Percentiles rank a stretch among this genome's conserved stretches.
Evolutionary conservation across 2,888 invertebrate genomes (phyloP).

Genomic region (Odontothrips loti): DNA sequence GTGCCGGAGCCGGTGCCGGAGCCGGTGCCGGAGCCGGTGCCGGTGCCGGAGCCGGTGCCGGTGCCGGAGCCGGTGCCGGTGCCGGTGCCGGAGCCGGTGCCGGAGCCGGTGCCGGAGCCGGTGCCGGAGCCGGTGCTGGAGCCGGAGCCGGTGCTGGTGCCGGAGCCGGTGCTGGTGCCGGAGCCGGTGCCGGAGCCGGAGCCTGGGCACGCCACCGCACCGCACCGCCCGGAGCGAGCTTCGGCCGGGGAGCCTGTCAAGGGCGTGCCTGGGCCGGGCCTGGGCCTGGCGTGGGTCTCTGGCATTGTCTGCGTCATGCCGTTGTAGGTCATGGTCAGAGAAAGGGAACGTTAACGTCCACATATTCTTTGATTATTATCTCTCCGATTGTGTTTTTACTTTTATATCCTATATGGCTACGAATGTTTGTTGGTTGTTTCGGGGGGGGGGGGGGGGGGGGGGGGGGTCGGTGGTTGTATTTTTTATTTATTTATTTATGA

Average conservation of each 20-base stretch:
- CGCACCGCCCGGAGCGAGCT: not conserved
- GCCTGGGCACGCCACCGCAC: not conserved
- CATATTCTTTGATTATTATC: not conserved
- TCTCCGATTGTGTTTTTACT: not conserved
- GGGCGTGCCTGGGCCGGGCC: too few species aligned
- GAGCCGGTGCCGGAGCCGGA: not conserved
- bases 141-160: too few species aligned
- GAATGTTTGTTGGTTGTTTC: too few species aligned
- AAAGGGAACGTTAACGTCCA: not conserved
- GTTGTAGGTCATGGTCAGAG: constrained; percentile 22
- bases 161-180: not conserved
- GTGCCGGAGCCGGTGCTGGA: not conserved
- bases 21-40: too few species aligned
- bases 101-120: not conserved
- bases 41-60: too few species aligned
- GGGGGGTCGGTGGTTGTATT: not conserved
- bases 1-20: too few species aligned
- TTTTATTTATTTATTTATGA: too few species aligned
- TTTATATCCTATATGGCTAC: too few species aligned
- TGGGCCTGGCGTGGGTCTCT: too few species aligned
- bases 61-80: too few species aligned
- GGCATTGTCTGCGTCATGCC: not conserved
- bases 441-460: not conserved
- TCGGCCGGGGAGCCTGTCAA: not conserved
- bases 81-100: too few species aligned